These are phyloP conservation scores for Rhadinocentrus ornatus DNA, from an alignment of 2,797 vertebrate species.

Conservation along the genomic window DNA sequence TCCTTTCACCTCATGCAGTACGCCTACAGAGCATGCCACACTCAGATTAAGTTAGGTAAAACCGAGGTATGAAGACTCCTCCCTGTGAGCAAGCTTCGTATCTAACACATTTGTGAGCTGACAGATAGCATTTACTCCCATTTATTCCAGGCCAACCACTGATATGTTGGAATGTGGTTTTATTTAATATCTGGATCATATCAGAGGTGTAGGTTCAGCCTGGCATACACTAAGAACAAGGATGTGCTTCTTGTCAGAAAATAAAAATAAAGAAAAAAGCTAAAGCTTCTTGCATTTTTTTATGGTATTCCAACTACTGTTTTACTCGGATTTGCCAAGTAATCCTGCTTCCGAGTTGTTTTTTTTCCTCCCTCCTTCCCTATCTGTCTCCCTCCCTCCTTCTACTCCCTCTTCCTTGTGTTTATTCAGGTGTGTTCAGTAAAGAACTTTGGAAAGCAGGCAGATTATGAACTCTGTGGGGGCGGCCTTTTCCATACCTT, in stretches of 20 bases:
- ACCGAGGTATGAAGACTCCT: slow-evolving; percentile 42
- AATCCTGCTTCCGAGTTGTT: slow-evolving; percentile 55
- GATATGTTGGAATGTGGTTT: slow-evolving; percentile 26
- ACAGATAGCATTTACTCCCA: slow-evolving; percentile 30
- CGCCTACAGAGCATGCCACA: slow-evolving; percentile 26
- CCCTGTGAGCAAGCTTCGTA: slow-evolving; percentile 31
- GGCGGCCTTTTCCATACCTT: slow-evolving; percentile 26
- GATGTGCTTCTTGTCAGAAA: slow-evolving; percentile 15
- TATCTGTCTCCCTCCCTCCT: slow-evolving; percentile 41
- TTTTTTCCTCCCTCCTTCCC: slow-evolving; percentile 33
- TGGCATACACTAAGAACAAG: slow-evolving; percentile 8
- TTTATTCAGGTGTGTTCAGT: slow-evolving; percentile 80
- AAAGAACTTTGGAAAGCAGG: slow-evolving; percentile 41
- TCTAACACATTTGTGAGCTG: slow-evolving; percentile 25
- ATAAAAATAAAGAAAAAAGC: background rate
- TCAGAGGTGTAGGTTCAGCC: slow-evolving; percentile 15
- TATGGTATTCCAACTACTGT: slow-evolving; percentile 51
- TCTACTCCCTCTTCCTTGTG: slow-evolving; percentile 67
- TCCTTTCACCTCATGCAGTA: background rate
- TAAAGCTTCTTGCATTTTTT: background rate
- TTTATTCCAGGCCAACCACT: slow-evolving; percentile 6
- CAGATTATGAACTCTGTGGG: slow-evolving; percentile 39
- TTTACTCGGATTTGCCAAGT: slow-evolving; percentile 52
- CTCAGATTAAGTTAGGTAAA: slow-evolving; percentile 40
- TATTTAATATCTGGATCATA: slow-evolving; percentile 30